Base-by-base conservation (phyloP, 2,888 invertebrate species). In the Liopterus haemorrhoidalis region DNA sequence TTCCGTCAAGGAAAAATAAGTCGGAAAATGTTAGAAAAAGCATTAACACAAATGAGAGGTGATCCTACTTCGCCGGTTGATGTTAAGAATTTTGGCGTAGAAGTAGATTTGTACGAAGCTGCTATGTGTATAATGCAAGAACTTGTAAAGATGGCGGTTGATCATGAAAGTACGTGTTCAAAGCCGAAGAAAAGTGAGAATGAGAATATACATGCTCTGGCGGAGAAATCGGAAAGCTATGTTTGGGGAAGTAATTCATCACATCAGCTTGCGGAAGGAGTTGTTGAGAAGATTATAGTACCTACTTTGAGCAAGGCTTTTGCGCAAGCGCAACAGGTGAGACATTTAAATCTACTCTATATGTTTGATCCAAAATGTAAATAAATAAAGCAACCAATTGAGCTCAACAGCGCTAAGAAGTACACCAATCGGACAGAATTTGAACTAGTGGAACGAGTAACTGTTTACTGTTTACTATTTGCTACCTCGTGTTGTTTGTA, bases 161-260 rank as follows among this genome's bases (percentile, higher is more conserved):
- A 71, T 52, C 68, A 65, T 52, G 63, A 64, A 6, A 62, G 63
- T 6, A 58, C 60, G 14, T 64, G 64, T 52, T 25, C 24, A 8
- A 33, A 37, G 30, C 49, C 42, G 28, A 46, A 43, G 20, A 32
- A 41, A 11, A 37, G 19, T 14, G 32, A 31, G 18, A 28, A 20
- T 4, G 44, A 37, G 12, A 37, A 36, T 25, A 12, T 31, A 24
- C 30, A 37, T 36, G 37, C 22, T 9, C 9, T 41, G 2, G 21
- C 36, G 21, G 68, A 72, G 55, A 67, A 65, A 48, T 68, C 70
- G 50, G 74, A 76, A 57, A 76, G 76, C 9, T 79, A 71, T 60
- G 75, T 78, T 14, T 80, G 79, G 78, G 80, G 79, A 2, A 78
- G 77, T 56, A 79, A 80, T 64, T 77, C 77, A 4, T 77, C 77